Conservation (phyloP, 2,888 invertebrate species). For the Drosophila aldrichi region DNA sequence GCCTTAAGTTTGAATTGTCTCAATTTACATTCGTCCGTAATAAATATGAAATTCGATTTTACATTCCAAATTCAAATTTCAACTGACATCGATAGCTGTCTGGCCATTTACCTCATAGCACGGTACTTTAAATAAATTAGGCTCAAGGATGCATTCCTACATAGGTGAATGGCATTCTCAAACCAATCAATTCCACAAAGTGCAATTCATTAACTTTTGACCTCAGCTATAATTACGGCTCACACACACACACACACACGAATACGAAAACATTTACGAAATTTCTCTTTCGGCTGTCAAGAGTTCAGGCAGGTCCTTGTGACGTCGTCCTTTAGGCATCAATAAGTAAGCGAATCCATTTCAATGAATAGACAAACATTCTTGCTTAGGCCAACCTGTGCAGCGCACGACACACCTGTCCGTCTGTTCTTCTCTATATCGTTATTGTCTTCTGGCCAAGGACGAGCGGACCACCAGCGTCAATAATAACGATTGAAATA, state of each 20-base stretch:
- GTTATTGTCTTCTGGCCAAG: conserved; percentile 4
- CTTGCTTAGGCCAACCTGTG: neutral
- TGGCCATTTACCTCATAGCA: no score
- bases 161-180: neutral
- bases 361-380: conserved; percentile 3
- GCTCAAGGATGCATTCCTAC: neutral
- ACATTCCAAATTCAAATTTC: no score
- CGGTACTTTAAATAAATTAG: conserved; percentile 3
- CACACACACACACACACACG: neutral
- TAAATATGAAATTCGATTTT: no score
- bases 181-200: conserved; percentile 35
- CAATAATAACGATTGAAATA: conserved; percentile 43
- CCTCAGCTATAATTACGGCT: conserved; percentile 39
- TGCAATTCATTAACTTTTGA: conserved; percentile 64
- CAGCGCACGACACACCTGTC: neutral
- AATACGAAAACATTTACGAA: conserved; percentile 48
- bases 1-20: no score
- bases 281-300: conserved; percentile 2
- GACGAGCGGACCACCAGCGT: neutral
- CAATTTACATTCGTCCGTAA: no score
- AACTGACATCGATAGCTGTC: no score
- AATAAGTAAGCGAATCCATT: conserved; percentile 10
- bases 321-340: conserved; percentile 29
- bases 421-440: neutral
- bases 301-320: conserved; percentile 19